Evolutionary conservation across 2,888 invertebrate species (phyloP), one percentile per base, ranked within the genome.

Genomic region (Abrostola triplasia): DNA sequence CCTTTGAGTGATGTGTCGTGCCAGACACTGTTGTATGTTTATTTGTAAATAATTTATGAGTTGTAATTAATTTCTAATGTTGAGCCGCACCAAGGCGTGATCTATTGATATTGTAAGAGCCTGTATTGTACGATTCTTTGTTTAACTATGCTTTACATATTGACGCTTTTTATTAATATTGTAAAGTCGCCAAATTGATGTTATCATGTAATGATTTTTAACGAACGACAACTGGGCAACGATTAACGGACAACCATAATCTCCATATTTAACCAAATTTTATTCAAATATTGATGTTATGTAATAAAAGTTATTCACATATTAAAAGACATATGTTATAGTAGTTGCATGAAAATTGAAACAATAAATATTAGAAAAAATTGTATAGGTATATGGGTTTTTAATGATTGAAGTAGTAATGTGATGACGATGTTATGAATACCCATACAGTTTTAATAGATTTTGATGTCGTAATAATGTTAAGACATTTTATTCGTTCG

Each of bases 11-110:
- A 85, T 80, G 85, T 87, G 85, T 87, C 84, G 80, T 80, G 85
- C 84, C 84, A 86, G 86, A 87, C 84, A 84, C 80, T 77, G 74
- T 81, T 81, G 79, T 87, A 87, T 81, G 67, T 84, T 83, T 84
- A 79, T 84, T 85, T 90, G 88, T 92, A 90, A 87, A 90, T 92
- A 88, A 80, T 82, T 77, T 72, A 79, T 79, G 72, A 80, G 71
- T 79, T 80, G 68, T 83, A 84, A 81, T 81, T 84, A 83, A 80
- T 82, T 80, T 73, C 77, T 73, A 62, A 71, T 78, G 61, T 77
- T 73, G 65, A 67, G 73, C 73, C 72, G 67, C 68, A 66, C 41
- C 41, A 57, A 48, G 75, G 56, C 63, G 72, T 74, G 63, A 75
- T 64, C 62, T 80, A 76, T 67, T 74, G 77, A 75, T 74, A 70